A percentile compares a stretch with the other conserved stretches of the same genome.
Evolutionary conservation across 2,888 invertebrate species (phyloP).

Genomic region (Villa cingulata): DNA sequence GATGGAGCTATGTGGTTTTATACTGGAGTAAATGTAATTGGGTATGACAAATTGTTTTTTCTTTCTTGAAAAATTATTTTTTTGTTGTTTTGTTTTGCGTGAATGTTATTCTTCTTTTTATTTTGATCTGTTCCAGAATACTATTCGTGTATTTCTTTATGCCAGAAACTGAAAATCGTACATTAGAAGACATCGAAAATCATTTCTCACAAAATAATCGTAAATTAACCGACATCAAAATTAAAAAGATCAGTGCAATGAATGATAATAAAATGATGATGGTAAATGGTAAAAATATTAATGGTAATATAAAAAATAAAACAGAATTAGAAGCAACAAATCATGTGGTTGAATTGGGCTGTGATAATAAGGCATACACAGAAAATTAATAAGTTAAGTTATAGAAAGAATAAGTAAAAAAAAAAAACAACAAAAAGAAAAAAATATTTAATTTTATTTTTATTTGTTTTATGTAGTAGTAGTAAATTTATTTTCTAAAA

Average conservation of each 20-base stretch:
- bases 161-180: slow-evolving; percentile 42
- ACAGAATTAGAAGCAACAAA: not conserved
- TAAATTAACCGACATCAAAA: slow-evolving; percentile 14
- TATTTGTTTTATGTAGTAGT: no score
- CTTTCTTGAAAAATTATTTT: not conserved
- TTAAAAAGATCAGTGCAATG: slow-evolving; percentile 7
- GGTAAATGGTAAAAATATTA: no score
- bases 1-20: slow-evolving; percentile 41
- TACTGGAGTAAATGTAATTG: slow-evolving; percentile 36
- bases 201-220: slow-evolving; percentile 16
- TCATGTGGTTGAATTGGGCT: slow-evolving; percentile 9
- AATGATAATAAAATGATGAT: slow-evolving; percentile 1
- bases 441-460: no score
- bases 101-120: no score
- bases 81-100: not conserved
- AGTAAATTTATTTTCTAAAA: no score
- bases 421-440: no score
- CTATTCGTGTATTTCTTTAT: slow-evolving; percentile 40
- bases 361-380: slow-evolving; percentile 15
- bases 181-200: slow-evolving; percentile 16
- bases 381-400: slow-evolving; percentile 6
- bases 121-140: slow-evolving; percentile 15
- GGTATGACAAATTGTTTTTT: slow-evolving; percentile 18
- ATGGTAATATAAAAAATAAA: not conserved
- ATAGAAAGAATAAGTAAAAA: not conserved